Evolutionary conservation across 2,797 vertebrate species (phyloP), one percentile per base, ranked within the genome.

Genomic region (Melopsittacus undulatus): DNA sequence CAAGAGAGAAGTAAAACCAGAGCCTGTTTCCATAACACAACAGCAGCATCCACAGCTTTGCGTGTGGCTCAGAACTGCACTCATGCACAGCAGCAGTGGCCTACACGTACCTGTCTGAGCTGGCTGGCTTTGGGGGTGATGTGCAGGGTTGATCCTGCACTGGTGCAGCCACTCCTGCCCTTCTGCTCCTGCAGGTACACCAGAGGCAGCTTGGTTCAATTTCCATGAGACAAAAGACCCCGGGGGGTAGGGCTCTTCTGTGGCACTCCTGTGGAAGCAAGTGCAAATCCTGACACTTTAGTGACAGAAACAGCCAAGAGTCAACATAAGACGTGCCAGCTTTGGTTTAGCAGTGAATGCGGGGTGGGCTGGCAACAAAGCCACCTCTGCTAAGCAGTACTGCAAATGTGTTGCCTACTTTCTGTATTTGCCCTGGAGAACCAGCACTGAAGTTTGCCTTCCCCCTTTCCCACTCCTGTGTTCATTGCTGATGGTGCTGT

Each of bases 261-360:
- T 49, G 56, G 73, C 2, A 2, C 45, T 94, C 59, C 79, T 86
- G 88, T 76, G 83, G 84, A 87, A 87, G 13, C 40, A 92, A 80
- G 97, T 96, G 97, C 92, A 89, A 94, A 45, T 63, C 36, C 88
- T 97, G 93, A 97, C 97, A 93, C 97, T 85, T 83, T 4, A 10
- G 49, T 46, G 92, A 95, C 94, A 46, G 38, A 77, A 75, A 83
- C 86, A 78, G 70, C 85, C 40, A 52, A 42, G 16, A 80, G 92
- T 91, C 97, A 77, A 93, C 96, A 95, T 11, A 61, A 1, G 86
- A 30, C 0, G 64, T 95, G 97, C 93, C 83, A 98, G 49, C 97
- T 98, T 98, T 95, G 96, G 91, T 85, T 95, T 64, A 59, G 75
- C 66, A 82, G 73, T 56, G 68, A 36, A 3, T 52, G 1, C 3